These are phyloP conservation scores for Psittacula cyanocephala DNA, from an alignment of 2,113 vertebrate species.

Conservation along the genomic window DNA sequence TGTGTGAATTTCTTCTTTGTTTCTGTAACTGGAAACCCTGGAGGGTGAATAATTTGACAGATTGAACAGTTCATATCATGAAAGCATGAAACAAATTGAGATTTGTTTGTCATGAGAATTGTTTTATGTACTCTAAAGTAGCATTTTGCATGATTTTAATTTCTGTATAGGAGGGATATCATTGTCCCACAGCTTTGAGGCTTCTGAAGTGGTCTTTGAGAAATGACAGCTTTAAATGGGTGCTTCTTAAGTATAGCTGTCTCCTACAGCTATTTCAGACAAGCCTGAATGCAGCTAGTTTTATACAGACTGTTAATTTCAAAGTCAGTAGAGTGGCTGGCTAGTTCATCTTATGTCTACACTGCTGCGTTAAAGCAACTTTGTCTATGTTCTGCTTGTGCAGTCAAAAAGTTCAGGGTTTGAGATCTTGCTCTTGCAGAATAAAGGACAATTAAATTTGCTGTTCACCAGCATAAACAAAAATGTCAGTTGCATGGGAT, in stretches of 20 bases:
- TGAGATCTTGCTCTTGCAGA: not conserved
- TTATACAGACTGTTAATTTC: not conserved
- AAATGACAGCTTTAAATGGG: not conserved
- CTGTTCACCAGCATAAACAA: not conserved
- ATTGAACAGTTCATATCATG: rapidly evolving
- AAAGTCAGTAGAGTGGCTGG: not conserved
- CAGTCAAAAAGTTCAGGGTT: not conserved
- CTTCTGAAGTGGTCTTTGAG: not conserved
- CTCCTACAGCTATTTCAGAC: not conserved
- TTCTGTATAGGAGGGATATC: not conserved
- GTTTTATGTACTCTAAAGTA: not conserved
- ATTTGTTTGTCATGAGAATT: not conserved
- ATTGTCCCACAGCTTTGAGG: not conserved
- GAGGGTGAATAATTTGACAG: not conserved
- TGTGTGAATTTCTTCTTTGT: not conserved
- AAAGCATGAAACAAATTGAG: not conserved
- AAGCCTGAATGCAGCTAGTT: not conserved
- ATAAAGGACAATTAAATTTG: not conserved
- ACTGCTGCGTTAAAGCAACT: not conserved
- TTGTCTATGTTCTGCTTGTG: not conserved
- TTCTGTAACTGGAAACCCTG: not conserved
- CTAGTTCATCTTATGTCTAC: not conserved
- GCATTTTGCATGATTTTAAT: not conserved
- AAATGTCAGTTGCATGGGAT: not conserved
- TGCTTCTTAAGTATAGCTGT: not conserved